phyloP scores from a whole-genome alignment of 2,888 invertebrate species.

The Chaitophorus viminalis region DNA sequence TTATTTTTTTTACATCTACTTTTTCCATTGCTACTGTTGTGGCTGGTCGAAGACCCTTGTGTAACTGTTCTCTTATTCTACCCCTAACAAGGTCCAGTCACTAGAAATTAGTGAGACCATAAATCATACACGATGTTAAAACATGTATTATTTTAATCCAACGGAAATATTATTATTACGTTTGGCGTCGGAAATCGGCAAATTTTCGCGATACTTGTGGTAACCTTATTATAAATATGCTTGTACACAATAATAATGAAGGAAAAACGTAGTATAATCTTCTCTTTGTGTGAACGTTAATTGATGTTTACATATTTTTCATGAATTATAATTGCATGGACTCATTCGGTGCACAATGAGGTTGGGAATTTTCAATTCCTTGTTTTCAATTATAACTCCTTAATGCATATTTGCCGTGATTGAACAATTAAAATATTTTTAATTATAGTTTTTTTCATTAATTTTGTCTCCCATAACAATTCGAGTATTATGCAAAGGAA shows the following conservation, averaged over 20 bases:
- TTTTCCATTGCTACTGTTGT: too few species aligned
- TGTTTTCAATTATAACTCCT: constrained; percentile 25
- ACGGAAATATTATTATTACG: not conserved
- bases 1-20: too few species aligned
- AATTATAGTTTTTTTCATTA: constrained; percentile 25
- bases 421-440: constrained; percentile 37
- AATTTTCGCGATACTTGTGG: not conserved
- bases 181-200: not conserved
- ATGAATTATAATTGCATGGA: not conserved
- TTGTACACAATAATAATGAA: too few species aligned
- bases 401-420: not conserved
- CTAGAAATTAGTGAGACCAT: constrained; percentile 13
- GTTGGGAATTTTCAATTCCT: not conserved
- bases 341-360: not conserved
- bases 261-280: not conserved
- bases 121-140: not conserved
- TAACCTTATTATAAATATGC: too few species aligned
- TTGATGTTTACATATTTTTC: too few species aligned
- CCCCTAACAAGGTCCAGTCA: constrained; percentile 13
- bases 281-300: too few species aligned
- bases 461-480: constrained; percentile 26
- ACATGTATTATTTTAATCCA: not conserved
- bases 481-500: constrained; percentile 8
- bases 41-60: not conserved
- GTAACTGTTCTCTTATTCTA: not conserved